phyloP scores from a whole-genome alignment of 2,113 vertebrate species.

The Danionella cerebrum region DNA sequence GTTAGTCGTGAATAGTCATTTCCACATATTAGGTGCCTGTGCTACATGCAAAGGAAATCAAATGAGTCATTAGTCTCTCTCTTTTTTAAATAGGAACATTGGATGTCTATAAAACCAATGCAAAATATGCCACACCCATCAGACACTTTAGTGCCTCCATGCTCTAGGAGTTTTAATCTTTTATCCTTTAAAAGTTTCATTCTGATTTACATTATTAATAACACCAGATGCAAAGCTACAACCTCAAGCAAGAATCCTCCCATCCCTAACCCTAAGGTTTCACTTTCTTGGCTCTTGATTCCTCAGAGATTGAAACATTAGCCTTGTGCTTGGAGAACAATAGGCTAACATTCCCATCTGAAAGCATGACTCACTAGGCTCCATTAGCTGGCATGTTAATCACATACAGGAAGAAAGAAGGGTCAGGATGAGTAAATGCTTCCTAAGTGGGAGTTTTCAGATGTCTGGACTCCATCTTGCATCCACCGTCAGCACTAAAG shows the following conservation, averaged over 20 bases:
- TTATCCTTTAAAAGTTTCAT: not conserved
- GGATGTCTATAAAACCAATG: not conserved
- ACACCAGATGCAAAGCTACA: not conserved
- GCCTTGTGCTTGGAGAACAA: slow-evolving; percentile 22
- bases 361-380: slow-evolving; percentile 22
- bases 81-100: not conserved
- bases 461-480: slow-evolving; percentile 14
- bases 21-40: slow-evolving; percentile 13
- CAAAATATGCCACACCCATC: no score
- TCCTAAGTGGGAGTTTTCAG: not conserved
- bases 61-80: not conserved
- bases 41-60: not conserved
- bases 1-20: slow-evolving; percentile 18
- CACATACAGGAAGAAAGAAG: not conserved
- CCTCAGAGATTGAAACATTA: slow-evolving; percentile 13
- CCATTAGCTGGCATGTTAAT: slow-evolving; percentile 17
- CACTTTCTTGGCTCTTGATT: slow-evolving; percentile 6
- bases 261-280: slow-evolving; percentile 14
- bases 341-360: not conserved
- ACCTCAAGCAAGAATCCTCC: not conserved
- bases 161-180: not conserved
- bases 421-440: not conserved
- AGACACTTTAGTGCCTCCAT: not conserved
- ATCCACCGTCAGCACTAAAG: not conserved
- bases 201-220: slow-evolving; percentile 3